phyloP scores from a whole-genome alignment of 1,140 invertebrate species.

The Phymorhynchus buccinoides region DNA sequence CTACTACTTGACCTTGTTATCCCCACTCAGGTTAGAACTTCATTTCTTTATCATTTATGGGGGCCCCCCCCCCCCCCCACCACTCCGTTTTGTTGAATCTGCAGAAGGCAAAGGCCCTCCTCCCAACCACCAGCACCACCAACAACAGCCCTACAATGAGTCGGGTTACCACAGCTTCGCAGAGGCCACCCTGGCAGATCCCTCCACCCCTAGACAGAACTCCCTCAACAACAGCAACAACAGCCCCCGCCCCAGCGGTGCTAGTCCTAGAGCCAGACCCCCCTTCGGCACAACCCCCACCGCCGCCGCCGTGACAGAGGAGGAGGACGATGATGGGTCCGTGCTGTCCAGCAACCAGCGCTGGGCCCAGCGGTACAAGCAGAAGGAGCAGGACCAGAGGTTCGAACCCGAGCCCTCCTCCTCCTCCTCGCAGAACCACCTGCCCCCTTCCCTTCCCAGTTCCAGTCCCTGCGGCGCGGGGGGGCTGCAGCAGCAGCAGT shows the following conservation, averaged over 20 bases:
- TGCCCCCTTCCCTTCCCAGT: neutral
- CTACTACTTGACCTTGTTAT: too few species aligned
- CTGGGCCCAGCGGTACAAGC: constrained; percentile 19
- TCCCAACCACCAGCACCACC: too few species aligned
- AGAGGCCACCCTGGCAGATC: constrained; percentile 68
- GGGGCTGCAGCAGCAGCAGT: neutral
- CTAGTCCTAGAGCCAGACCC: constrained; percentile 8
- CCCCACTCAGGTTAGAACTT: too few species aligned
- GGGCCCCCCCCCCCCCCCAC: too few species aligned
- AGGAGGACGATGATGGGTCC: constrained; percentile 18
- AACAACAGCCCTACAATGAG: constrained; percentile 45
- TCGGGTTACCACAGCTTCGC: constrained; percentile 52
- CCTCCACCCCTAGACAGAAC: constrained; percentile 60
- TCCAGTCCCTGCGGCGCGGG: neutral
- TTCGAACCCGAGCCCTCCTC: constrained; percentile 35
- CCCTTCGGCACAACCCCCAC: neutral
- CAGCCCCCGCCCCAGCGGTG: constrained; percentile 27
- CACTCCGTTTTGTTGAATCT: too few species aligned
- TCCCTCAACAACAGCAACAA: constrained; percentile 49
- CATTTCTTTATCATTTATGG: too few species aligned
- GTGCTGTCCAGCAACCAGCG: neutral
- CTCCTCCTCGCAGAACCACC: constrained; percentile 7
- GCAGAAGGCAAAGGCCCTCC: constrained; percentile 36
- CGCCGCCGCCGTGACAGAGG: constrained; percentile 29
- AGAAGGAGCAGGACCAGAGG: constrained; percentile 22